A percentile compares a stretch with the other conserved stretches of the same genome.
Evolutionary conservation across 2,113 vertebrate species (phyloP).

Genomic region (Syngnathus scovelli): DNA sequence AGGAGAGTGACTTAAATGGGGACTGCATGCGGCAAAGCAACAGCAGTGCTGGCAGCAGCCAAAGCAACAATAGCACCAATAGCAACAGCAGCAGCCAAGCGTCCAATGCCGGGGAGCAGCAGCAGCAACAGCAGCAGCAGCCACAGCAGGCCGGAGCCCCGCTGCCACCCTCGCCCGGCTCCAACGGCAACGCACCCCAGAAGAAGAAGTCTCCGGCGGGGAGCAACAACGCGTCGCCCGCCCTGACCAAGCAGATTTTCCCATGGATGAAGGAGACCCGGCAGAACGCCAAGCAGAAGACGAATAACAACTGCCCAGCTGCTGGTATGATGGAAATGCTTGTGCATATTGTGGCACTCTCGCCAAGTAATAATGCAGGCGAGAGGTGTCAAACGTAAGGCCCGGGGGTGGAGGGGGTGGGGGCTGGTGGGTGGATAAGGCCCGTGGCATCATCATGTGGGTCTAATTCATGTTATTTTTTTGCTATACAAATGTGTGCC

Average conservation of each 20-base stretch:
- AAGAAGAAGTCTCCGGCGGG: constrained; percentile 88
- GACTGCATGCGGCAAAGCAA: constrained; percentile 88
- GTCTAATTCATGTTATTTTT: not conserved
- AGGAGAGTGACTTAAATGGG: constrained; percentile 84
- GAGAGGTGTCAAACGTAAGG: not conserved
- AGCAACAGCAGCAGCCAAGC: constrained; percentile 80
- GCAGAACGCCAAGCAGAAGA: constrained; percentile 94
- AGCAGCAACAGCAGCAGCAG: constrained; percentile 88
- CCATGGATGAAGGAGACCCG: constrained; percentile 98
- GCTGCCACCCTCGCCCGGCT: constrained; percentile 83
- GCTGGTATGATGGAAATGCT: constrained; percentile 76
- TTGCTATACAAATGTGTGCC: not conserved
- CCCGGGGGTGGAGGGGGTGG: not conserved
- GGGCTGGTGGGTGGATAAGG: not conserved
- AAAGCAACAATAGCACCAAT: constrained; percentile 19
- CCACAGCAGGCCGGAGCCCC: constrained; percentile 81
- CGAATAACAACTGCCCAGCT: constrained; percentile 80
- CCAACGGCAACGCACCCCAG: constrained; percentile 79
- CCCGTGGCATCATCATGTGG: not conserved
- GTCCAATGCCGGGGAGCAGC: constrained; percentile 79
- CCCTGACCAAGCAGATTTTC: constrained; percentile 95
- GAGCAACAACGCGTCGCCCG: constrained; percentile 74
- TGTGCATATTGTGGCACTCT: not conserved
- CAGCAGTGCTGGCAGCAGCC: constrained; percentile 68
- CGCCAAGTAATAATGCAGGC: not conserved